Evolutionary conservation across 2,888 invertebrate species (phyloP).

Genomic region (Zhuqinia jingwanae): DNA sequence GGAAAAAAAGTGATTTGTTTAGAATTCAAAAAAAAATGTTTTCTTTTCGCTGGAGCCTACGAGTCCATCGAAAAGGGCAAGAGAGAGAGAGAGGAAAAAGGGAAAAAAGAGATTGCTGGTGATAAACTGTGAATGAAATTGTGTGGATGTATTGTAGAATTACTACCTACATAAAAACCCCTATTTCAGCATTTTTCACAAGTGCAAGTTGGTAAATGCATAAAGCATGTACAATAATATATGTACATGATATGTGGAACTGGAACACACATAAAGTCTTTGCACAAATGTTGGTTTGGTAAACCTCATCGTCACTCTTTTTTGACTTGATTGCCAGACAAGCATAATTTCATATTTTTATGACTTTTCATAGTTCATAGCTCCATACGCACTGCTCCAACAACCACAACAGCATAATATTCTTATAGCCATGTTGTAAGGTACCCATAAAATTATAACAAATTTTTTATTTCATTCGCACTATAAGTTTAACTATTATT

Average conservation of each 20-base stretch:
- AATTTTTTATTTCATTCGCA: background rate
- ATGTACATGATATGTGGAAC: no score
- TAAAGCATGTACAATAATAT: no score
- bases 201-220: no score
- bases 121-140: conserved; percentile 63
- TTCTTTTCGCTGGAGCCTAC: conserved; percentile 47
- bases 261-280: no score
- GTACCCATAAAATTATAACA: no score
- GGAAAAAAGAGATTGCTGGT: conserved; percentile 53
- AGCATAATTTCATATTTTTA: background rate
- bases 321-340: background rate
- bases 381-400: no score
- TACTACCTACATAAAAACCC: background rate
- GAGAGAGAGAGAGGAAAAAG: background rate
- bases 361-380: no score
- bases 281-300: no score
- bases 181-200: no score
- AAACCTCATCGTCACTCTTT: background rate
- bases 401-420: background rate
- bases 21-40: conserved; percentile 3
- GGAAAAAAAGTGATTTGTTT: conserved; percentile 34
- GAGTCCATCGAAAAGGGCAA: conserved; percentile 21
- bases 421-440: no score
- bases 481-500: no score
- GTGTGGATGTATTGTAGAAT: background rate